Conservation (phyloP, 1,140 invertebrate genomes). For the Drosophila nasuta region DNA sequence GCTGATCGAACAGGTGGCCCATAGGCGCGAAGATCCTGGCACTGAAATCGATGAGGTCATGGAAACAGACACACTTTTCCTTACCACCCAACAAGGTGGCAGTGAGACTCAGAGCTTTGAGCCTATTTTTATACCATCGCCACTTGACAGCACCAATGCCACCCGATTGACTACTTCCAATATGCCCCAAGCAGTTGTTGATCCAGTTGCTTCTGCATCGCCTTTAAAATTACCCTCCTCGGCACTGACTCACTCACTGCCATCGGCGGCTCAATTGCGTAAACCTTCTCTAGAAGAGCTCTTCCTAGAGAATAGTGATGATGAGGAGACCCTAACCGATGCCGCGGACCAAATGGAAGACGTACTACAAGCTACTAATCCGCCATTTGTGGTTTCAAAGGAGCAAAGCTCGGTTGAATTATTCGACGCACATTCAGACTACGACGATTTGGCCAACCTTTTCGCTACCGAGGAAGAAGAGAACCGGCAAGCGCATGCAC, state of each 20-base stretch:
- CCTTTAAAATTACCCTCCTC: conserved; percentile 59
- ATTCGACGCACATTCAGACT: conserved; percentile 2
- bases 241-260: conserved; percentile 57
- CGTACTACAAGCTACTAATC: conserved; percentile 3
- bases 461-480: conserved; percentile 59
- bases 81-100: conserved; percentile 77
- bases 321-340: conserved; percentile 23
- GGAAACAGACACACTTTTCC: conserved; percentile 83
- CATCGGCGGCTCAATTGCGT: conserved; percentile 52
- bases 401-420: conserved; percentile 9
- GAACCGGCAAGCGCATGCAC: not conserved
- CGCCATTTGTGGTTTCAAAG: not conserved
- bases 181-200: conserved; percentile 72
- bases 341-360: conserved; percentile 22
- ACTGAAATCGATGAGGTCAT: conserved; percentile 85
- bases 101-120: conserved; percentile 88
- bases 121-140: conserved; percentile 91
- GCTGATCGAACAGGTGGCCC: conserved; percentile 85
- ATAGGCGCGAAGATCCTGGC: conserved; percentile 85
- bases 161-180: conserved; percentile 84
- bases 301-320: conserved; percentile 30
- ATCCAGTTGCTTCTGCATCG: conserved; percentile 29
- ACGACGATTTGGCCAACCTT: conserved; percentile 48
- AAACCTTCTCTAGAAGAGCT: conserved; percentile 80
- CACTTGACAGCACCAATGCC: conserved; percentile 86